A percentile compares a stretch with the other conserved stretches of the same genome.
These are phyloP conservation scores for Artibeus jamaicensis DNA, from an alignment of 2,797 vertebrate species.

Conservation along the genomic window DNA sequence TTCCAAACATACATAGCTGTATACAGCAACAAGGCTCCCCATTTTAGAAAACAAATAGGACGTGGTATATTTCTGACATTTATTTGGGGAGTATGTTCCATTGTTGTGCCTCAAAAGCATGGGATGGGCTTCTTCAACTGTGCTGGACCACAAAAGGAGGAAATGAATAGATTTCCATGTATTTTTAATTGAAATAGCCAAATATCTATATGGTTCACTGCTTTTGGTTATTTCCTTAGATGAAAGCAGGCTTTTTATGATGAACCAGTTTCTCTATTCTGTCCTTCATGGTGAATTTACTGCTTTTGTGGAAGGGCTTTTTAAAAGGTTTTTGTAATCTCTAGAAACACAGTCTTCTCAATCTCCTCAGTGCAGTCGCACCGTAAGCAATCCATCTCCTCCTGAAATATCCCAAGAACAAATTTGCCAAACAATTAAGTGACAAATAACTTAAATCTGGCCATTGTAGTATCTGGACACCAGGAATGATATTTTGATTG, in stretches of 20 bases:
- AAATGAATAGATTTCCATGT: conserved; percentile 4
- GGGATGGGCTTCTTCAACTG: background rate
- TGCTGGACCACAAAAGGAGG: background rate
- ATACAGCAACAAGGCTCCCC: background rate
- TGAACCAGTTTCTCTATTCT: background rate
- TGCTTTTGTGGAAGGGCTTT: background rate
- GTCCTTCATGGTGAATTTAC: background rate
- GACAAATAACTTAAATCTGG: background rate
- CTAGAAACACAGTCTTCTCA: background rate
- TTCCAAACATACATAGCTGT: background rate
- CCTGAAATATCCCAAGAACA: background rate
- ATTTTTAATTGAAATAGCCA: conserved; percentile 21
- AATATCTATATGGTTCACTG: background rate
- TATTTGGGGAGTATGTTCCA: background rate
- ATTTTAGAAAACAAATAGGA: background rate
- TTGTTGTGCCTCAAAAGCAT: background rate
- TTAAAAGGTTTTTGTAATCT: background rate
- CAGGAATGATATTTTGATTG: background rate
- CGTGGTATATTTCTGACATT: background rate
- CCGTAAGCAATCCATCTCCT: background rate
- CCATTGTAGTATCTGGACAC: background rate
- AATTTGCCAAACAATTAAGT: background rate
- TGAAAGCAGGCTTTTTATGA: background rate
- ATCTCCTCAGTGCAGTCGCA: background rate
- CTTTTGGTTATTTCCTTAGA: background rate